Evolutionary conservation across 2,113 vertebrate species (phyloP), one percentile per base, ranked within the genome.

Genomic region (Ondatra zibethicus): DNA sequence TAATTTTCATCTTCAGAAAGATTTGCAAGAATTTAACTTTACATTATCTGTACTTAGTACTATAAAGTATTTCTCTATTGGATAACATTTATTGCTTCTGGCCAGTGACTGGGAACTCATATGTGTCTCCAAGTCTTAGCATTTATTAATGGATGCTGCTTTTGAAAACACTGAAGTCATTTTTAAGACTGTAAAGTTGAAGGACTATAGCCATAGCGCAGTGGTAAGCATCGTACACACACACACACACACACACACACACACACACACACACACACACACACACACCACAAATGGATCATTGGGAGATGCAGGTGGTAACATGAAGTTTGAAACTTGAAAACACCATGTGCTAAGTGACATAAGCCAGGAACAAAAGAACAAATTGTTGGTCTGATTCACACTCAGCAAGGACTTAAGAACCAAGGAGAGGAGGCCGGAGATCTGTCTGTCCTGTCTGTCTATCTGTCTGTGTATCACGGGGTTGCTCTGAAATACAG

Each of bases 401-500:
- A 36, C 39, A 95, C 73, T 81, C 0, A 63, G 36, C 10, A 42
- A 11, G 16, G 61, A 50, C 33, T n/a, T 73, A 73, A 92, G 52
- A 14, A 89, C 42, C 55, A 36, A 39, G 7, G 68, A 86, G 50
- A 0, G 55, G n/a, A 92, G n/a, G 29, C 52, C 84, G 47, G 27
- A 31, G 19, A 1, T 55, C 50, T 11, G 10, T 82, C 80, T 8
- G 1, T 80, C 45, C 80, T 8, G 1, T 80, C 45, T 10, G 3
- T 55, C 52, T 16, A 3, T 82, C 11, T n/a, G 16, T n/a, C 36
- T 39, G n/a, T 33, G 16, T 14, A 33, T 0, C 4, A 76, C 89
- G 72, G 52, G 47, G 31, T 4, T 92, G 58, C 73, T 91, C 72
- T 90, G 65, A 8, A 96, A 95, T 89, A 97, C 72, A 72, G 82